phyloP scores from a whole-genome alignment of 2,797 vertebrate species.

The Pipistrellus nathusii region DNA sequence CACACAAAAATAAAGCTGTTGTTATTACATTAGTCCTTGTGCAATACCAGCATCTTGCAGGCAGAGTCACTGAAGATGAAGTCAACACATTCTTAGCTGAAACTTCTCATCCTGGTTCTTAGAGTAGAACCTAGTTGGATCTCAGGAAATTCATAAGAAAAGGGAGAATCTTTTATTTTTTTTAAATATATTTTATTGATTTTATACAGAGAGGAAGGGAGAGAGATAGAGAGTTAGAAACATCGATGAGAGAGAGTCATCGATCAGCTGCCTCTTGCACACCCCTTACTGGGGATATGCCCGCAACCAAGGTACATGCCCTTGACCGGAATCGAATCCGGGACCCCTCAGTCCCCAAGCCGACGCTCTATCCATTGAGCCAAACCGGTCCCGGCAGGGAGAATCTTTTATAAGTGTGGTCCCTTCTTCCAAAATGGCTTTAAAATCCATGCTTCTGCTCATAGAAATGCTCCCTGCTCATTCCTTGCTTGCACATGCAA shows the following conservation, averaged over 20 bases:
- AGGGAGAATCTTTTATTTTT: slow-evolving; percentile 54
- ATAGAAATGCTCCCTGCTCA: background rate
- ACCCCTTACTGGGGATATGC: too few species aligned
- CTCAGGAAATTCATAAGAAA: slow-evolving; percentile 53
- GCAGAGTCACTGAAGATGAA: slow-evolving; percentile 63
- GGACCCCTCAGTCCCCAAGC: too few species aligned
- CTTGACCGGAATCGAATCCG: too few species aligned
- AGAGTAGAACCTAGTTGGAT: slow-evolving; percentile 67
- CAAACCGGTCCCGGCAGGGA: too few species aligned
- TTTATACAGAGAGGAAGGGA: too few species aligned
- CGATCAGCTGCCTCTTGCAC: too few species aligned
- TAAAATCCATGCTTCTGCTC: background rate
- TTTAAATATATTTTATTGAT: too few species aligned
- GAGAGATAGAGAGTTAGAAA: too few species aligned
- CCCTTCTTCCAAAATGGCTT: slow-evolving; percentile 6
- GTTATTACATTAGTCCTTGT: slow-evolving; percentile 74
- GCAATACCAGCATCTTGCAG: slow-evolving; percentile 74
- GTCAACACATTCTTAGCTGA: slow-evolving; percentile 61
- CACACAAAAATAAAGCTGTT: slow-evolving; percentile 85
- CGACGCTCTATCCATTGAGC: too few species aligned
- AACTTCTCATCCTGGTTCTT: slow-evolving; percentile 57
- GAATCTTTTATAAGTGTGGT: slow-evolving; percentile 52
- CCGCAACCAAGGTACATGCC: too few species aligned
- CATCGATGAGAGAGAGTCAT: too few species aligned
- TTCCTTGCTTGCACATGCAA: background rate